Percentiles rank a stretch among this genome's conserved stretches.
phyloP scores from a whole-genome alignment of 1,140 invertebrate genomes.

The Drosophila repleta region DNA sequence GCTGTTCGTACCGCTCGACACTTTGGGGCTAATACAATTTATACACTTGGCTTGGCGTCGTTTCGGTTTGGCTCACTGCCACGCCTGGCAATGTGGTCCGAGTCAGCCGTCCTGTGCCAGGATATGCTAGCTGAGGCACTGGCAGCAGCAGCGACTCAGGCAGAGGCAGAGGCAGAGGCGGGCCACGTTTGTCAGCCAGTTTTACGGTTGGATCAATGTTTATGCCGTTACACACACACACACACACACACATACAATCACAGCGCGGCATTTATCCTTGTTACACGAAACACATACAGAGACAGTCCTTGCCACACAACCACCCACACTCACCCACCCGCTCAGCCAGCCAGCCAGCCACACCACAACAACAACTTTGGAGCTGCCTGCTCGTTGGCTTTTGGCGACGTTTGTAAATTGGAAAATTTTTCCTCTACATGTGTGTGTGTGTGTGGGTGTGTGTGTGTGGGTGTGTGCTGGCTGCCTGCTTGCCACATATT shows the following conservation, averaged over 20 bases:
- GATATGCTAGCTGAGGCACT: background rate
- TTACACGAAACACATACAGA: conserved; percentile 47
- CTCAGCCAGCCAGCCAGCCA: conserved; percentile 2
- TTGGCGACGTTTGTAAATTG: conserved; percentile 74
- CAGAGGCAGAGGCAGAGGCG: background rate
- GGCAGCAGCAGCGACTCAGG: background rate
- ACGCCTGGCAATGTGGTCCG: conserved; percentile 34
- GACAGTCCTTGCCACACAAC: conserved; percentile 5
- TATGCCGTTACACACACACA: conserved; percentile 66
- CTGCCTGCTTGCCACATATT: conserved; percentile 45
- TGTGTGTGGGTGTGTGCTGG: background rate
- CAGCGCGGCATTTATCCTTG: conserved; percentile 74
- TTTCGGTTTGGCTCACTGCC: conserved; percentile 78
- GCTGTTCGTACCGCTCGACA: conserved; percentile 52
- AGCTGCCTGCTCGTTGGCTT: conserved; percentile 62
- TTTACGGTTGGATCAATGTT: conserved; percentile 81
- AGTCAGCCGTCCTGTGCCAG: conserved; percentile 18
- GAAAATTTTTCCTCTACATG: conserved; percentile 63
- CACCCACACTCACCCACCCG: conserved; percentile 4
- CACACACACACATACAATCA: conserved; percentile 34
- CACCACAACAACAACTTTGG: conserved; percentile 13
- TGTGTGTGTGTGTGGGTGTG: conserved; percentile 11
- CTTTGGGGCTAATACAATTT: conserved; percentile 80
- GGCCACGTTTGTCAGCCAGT: conserved; percentile 75
- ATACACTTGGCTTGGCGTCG: conserved; percentile 80